Conservation (phyloP, 2,888 invertebrate genomes). For the Panopea generosa region DNA sequence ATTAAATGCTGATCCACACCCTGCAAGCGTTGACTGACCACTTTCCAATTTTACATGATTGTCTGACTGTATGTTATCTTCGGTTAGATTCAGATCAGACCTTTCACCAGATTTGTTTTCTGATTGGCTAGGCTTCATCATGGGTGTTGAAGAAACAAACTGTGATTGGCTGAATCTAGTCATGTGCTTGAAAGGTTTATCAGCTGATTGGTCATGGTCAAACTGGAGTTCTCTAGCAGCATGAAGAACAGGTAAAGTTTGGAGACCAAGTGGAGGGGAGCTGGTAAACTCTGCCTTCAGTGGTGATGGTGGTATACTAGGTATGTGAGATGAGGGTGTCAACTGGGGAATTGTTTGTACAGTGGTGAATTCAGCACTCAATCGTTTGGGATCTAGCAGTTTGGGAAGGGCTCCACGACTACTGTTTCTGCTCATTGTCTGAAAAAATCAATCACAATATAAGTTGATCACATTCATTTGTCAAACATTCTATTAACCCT, state of each 20-base stretch:
- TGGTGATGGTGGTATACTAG: slow-evolving; percentile 77
- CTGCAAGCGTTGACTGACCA: too few species aligned
- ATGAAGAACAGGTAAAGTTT: slow-evolving; percentile 64
- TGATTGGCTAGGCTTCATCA: slow-evolving; percentile 15
- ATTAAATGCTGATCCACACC: neutral
- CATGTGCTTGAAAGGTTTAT: slow-evolving; percentile 12
- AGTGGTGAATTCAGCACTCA: slow-evolving; percentile 43
- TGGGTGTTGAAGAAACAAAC: neutral
- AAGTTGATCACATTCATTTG: too few species aligned
- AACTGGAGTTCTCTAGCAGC: slow-evolving; percentile 68
- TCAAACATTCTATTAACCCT: too few species aligned
- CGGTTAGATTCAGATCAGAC: neutral
- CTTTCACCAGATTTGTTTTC: slow-evolving; percentile 5
- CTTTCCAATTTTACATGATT: too few species aligned
- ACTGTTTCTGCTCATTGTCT: slow-evolving; percentile 33
- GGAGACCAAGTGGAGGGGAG: slow-evolving; percentile 73
- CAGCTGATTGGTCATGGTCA: slow-evolving; percentile 32
- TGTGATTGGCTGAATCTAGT: slow-evolving; percentile 25
- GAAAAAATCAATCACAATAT: slow-evolving; percentile 12
- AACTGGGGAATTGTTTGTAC: slow-evolving; percentile 45
- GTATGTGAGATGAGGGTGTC: slow-evolving; percentile 58
- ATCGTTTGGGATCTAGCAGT: slow-evolving; percentile 53
- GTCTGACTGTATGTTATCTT: too few species aligned
- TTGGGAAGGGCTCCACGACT: slow-evolving; percentile 33
- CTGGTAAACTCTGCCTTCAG: slow-evolving; percentile 77